Evolutionary conservation across 2,113 vertebrate genomes (phyloP), one percentile per base, ranked within the genome.

Genomic region (Sturnus vulgaris): DNA sequence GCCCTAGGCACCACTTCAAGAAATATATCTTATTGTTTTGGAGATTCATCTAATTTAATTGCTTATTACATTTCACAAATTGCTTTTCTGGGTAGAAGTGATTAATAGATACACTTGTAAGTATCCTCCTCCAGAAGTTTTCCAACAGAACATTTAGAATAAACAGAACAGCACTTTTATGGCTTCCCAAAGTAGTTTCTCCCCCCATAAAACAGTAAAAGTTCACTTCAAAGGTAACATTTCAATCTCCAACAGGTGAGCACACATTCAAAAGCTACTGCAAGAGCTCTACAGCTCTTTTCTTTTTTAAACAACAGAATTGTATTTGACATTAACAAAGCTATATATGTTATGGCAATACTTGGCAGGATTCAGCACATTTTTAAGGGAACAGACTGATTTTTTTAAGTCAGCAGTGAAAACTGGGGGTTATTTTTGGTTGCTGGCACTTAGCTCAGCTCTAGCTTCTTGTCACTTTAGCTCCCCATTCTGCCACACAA

Each of bases 61-160:
- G 68, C 69, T 93, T 93, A 73, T 81, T 88, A 73, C 37, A 78
- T 75, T 75, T 88, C 56, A 82, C 52, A 86, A 93, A 90, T 77
- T 81, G 42, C 52, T 92, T 64, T 70, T 90, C 92, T 66, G 66
- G 15, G 66, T 65, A 49, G 61, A 92, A 86, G 71, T 60, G 71
- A 93, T 87, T 93, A 93, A 95, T 70, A 94, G 66, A 84, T 15
- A 66, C 28, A 92, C 78, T 79, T 56, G 53, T 60, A 90, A 22
- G 23, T 35, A 81, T 46, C 68, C 35, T 88, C 60, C 82, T 63
- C 77, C 88, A 83, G 59, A 96, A 92, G 33, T 57, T 78, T 91
- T 91, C 86, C 64, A 90, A 53, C 23, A 70, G 56, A 93, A 94
- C 65, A 66, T 88, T 59, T 49, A 69, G 44, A 89, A 91, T 53